phyloP scores from a whole-genome alignment of 2,113 vertebrate genomes.

The Leucosticte australis region DNA sequence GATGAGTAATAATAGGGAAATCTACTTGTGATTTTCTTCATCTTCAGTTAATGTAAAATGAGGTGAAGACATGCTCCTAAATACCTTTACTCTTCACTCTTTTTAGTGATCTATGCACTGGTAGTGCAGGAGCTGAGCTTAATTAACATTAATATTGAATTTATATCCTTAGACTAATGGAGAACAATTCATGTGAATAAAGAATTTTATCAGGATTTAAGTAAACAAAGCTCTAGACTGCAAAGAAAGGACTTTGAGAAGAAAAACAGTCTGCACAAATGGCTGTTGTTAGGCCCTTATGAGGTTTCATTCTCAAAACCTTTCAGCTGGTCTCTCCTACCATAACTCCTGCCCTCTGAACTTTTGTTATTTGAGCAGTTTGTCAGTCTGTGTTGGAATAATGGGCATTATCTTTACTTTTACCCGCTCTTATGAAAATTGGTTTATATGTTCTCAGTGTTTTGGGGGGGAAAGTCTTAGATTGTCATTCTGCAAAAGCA shows the following conservation, averaged over 20 bases:
- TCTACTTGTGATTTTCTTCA: not conserved
- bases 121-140: not conserved
- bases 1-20: not conserved
- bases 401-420: not conserved
- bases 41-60: not conserved
- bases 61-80: not conserved
- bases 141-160: not conserved
- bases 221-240: not conserved
- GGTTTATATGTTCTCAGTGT: conserved; percentile 22
- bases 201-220: not conserved
- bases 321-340: not conserved
- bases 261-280: not conserved
- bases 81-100: not conserved
- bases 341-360: conserved; percentile 10
- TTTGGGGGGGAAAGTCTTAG: not conserved
- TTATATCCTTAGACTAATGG: not conserved
- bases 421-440: not conserved
- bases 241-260: not conserved
- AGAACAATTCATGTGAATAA: not conserved
- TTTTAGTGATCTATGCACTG: not conserved
- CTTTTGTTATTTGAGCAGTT: not conserved
- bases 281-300: not conserved
- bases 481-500: conserved; percentile 38
- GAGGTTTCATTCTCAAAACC: conserved; percentile 10
- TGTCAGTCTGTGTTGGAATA: not conserved